Conservation (phyloP, 2,113 vertebrate species). For the Vidua macroura region DNA sequence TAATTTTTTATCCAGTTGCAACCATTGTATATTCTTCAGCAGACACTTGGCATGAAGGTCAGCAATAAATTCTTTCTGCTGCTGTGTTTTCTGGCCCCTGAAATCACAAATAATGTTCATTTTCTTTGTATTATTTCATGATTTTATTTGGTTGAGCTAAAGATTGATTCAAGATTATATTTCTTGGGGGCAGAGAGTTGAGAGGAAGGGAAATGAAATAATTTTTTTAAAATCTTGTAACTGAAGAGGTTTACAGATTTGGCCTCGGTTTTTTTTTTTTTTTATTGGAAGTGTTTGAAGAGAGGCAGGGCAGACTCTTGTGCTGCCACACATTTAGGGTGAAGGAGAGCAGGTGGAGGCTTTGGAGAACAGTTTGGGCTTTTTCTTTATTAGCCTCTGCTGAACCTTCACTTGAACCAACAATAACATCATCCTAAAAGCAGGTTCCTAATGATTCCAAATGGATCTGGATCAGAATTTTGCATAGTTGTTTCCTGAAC, state of each 20-base stretch:
- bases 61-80: conserved; percentile 26
- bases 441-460: neutral
- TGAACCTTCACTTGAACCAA: neutral
- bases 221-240: neutral
- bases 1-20: neutral
- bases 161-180: conserved; percentile 25
- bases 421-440: neutral
- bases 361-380: neutral
- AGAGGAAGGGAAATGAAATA: neutral
- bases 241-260: neutral
- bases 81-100: conserved; percentile 2
- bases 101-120: conserved; percentile 32
- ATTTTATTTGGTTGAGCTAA: conserved; percentile 1
- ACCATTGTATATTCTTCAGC: neutral
- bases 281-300: neutral
- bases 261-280: neutral
- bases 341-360: neutral
- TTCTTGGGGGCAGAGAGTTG: neutral
- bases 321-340: neutral
- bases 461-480: neutral
- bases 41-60: conserved; percentile 19
- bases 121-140: conserved; percentile 50
- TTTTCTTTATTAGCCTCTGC: neutral
- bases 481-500: accelerated
- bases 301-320: neutral